These are phyloP conservation scores for Hoplodrina blanda DNA, from an alignment of 2,888 invertebrate species.

Conservation along the genomic window DNA sequence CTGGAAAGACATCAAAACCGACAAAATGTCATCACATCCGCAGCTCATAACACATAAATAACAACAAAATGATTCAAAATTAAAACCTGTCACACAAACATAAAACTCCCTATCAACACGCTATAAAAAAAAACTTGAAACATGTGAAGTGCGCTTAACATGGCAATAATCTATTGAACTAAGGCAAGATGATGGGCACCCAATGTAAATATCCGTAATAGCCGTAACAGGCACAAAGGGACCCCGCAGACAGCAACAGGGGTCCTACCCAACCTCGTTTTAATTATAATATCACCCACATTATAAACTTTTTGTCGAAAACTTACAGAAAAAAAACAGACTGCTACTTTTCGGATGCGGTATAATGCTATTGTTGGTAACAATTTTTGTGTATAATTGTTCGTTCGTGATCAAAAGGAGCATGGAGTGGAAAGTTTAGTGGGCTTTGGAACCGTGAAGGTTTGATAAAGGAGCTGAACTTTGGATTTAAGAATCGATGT, in stretches of 20 bases:
- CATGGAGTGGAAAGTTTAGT: constrained; percentile 63
- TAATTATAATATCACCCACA: constrained; percentile 90
- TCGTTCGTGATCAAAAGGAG: constrained; percentile 60
- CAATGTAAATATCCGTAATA: constrained; percentile 89
- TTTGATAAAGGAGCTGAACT: constrained; percentile 55
- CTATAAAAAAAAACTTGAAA: constrained; percentile 58
- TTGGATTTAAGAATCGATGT: constrained; percentile 13
- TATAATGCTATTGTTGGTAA: constrained; percentile 67
- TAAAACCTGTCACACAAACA: constrained; percentile 57
- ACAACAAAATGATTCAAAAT: constrained; percentile 44
- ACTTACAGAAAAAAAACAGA: constrained; percentile 63
- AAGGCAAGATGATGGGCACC: constrained; percentile 80
- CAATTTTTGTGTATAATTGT: constrained; percentile 67
- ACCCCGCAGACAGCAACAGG: constrained; percentile 85
- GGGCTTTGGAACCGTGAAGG: constrained; percentile 56
- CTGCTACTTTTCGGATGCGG: constrained; percentile 79
- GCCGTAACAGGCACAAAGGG: constrained; percentile 84
- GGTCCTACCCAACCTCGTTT: constrained; percentile 83
- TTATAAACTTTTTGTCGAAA: constrained; percentile 83
- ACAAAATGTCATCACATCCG: constrained; percentile 42
- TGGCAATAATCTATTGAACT: constrained; percentile 76
- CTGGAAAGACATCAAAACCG: background rate
- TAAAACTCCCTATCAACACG: constrained; percentile 62
- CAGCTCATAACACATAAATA: constrained; percentile 37
- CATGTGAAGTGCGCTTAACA: constrained; percentile 59